Evolutionary conservation across 1,140 invertebrate species (phyloP).

Genomic region (Microplitis mediator): DNA sequence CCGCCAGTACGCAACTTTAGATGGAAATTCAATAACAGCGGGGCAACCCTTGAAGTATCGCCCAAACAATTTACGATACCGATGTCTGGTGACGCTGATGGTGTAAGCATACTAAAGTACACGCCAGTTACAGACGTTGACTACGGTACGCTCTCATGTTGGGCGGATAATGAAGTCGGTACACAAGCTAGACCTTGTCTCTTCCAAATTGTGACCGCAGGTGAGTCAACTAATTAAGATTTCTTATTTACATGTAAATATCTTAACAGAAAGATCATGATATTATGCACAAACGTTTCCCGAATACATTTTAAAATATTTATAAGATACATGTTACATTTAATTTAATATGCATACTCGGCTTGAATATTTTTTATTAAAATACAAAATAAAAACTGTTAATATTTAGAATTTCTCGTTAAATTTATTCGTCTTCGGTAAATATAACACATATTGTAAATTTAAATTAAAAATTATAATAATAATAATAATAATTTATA

Average conservation of each 20-base stretch:
- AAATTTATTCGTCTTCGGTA: no score
- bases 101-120: slow-evolving; percentile 63
- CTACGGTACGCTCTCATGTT: slow-evolving; percentile 79
- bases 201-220: slow-evolving; percentile 78
- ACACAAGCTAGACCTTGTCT: slow-evolving; percentile 76
- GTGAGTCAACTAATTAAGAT: slow-evolving; percentile 55
- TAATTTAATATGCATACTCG: no score
- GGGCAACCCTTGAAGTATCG: slow-evolving; percentile 79
- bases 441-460: no score
- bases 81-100: slow-evolving; percentile 52
- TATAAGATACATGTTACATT: no score
- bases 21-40: slow-evolving; percentile 91
- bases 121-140: slow-evolving; percentile 65
- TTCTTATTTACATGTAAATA: not conserved
- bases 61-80: slow-evolving; percentile 69
- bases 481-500: no score
- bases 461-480: no score
- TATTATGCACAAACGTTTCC: no score
- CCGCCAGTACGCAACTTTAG: slow-evolving; percentile 82
- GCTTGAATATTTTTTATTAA: no score
- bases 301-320: no score
- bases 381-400: no score
- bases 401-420: no score
- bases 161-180: slow-evolving; percentile 78
- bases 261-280: not conserved